Conservation (phyloP, 2,113 vertebrate genomes). For the Odobenus rosmarus region DNA sequence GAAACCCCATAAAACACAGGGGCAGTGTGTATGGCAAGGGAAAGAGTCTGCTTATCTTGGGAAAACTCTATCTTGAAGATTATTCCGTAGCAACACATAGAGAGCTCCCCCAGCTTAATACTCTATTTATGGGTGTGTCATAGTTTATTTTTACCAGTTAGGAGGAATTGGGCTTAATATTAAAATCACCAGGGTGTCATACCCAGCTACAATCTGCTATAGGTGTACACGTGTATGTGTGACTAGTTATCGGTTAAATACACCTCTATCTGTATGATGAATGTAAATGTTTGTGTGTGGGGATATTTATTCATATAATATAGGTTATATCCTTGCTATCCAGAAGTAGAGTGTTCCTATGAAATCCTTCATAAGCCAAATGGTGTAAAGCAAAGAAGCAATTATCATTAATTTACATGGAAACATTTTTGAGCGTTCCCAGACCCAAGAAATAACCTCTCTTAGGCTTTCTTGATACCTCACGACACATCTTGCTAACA, state of each 20-base stretch:
- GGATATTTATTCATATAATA: background rate
- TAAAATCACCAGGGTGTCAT: background rate
- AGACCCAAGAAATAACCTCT: background rate
- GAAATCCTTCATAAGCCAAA: background rate
- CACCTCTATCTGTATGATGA: background rate
- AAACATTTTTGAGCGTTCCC: background rate
- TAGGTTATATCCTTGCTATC: background rate
- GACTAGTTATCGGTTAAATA: background rate
- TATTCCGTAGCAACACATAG: background rate
- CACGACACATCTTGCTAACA: background rate
- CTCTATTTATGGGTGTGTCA: background rate
- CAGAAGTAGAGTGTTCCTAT: background rate
- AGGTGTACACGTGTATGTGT: background rate
- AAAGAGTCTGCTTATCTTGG: background rate
- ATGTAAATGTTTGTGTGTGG: background rate
- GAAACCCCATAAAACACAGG: background rate
- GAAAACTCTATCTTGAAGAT: background rate
- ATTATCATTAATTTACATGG: background rate
- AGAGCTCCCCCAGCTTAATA: background rate
- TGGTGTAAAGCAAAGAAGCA: background rate
- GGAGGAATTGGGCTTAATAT: background rate
- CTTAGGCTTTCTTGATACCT: background rate
- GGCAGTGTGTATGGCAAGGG: accelerated
- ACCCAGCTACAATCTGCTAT: background rate
- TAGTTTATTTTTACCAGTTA: background rate